Base-by-base conservation (phyloP, 1,140 invertebrate genomes). In the Bombus confusus region DNA sequence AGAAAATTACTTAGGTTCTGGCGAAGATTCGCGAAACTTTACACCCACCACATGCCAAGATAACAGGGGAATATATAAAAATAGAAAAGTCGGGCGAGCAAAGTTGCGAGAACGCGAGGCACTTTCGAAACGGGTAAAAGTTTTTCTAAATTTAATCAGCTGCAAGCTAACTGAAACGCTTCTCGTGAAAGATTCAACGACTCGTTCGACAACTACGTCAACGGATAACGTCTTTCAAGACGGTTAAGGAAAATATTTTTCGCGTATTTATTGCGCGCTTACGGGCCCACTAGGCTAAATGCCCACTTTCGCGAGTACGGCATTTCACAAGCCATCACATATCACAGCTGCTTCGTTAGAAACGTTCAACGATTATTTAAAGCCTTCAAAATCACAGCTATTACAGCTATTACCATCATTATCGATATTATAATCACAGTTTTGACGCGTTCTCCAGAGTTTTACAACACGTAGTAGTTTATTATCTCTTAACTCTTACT, bases 81-180 rank as follows among this genome's bases (percentile, higher is more conserved):
- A 9, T 47, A 52, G 4, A 37, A 31, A 47, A 66, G 9, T 15
- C 10, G 15, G 8, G 6, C 15, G 64, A n/a, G 31, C 0, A 39
- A 69, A 52, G 59, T 52, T 47, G 57, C 25, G 4, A 52, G 25
- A 57, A 18, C 34, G 47, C 34, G 64, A 69, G 59, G 39, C 64
- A 69, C 13, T 66, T 69, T 52, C 12, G 18, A 47, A n/a, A 34
- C 10, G 43, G 12, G 10, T 18, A 3, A 47, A 69, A 78, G 75
- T 84, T 84, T 84, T 79, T 84, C 68, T 47, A 84, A 84, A 84
- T 84, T 84, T 84, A 84, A 84, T 84, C 83, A 84, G n/a, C 8
- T 57, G 39, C 1, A 71, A 84, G 39, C 22, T 34, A 72, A 57
- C 31, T 18, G n/a, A 69, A 62, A 59, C 25, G 59, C 28, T 25